These are phyloP conservation scores for Epirrhoe tristata DNA, from an alignment of 2,888 invertebrate genomes.

Conservation along the genomic window DNA sequence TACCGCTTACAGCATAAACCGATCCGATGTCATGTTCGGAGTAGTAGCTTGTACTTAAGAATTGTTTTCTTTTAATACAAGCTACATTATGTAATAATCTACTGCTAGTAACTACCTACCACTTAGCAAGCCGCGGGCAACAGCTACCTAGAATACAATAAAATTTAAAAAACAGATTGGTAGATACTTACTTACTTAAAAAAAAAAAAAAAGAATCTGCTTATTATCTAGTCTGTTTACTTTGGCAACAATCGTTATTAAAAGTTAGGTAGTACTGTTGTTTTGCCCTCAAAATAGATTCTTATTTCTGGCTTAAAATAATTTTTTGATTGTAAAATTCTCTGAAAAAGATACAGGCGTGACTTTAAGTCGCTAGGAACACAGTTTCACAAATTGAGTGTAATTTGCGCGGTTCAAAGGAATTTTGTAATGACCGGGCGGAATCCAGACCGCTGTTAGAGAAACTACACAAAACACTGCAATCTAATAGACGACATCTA, in stretches of 20 bases:
- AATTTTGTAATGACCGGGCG: slow-evolving; percentile 67
- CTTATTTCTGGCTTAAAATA: not conserved
- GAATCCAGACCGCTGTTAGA: slow-evolving; percentile 59
- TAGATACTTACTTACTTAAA: no score
- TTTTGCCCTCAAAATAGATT: not conserved
- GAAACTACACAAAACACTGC: slow-evolving; percentile 55
- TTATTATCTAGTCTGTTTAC: no score
- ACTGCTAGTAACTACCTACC: no score
- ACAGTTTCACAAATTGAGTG: slow-evolving; percentile 71
- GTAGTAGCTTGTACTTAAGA: no score
- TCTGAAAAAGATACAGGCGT: not conserved
- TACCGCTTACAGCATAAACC: slow-evolving; percentile 40
- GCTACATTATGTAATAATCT: no score
- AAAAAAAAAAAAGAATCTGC: no score
- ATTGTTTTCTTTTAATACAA: no score
- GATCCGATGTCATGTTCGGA: not conserved
- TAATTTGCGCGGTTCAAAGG: slow-evolving; percentile 69
- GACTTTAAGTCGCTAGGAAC: slow-evolving; percentile 48
- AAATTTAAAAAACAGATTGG: no score
- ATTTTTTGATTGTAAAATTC: not conserved
- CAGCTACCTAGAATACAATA: no score
- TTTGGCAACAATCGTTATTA: no score
- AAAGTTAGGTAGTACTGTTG: no score
- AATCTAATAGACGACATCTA: slow-evolving; percentile 45
- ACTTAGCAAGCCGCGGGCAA: no score